Base-by-base conservation (phyloP, 2,797 vertebrate genomes). In the Pseudopleuronectes americanus region DNA sequence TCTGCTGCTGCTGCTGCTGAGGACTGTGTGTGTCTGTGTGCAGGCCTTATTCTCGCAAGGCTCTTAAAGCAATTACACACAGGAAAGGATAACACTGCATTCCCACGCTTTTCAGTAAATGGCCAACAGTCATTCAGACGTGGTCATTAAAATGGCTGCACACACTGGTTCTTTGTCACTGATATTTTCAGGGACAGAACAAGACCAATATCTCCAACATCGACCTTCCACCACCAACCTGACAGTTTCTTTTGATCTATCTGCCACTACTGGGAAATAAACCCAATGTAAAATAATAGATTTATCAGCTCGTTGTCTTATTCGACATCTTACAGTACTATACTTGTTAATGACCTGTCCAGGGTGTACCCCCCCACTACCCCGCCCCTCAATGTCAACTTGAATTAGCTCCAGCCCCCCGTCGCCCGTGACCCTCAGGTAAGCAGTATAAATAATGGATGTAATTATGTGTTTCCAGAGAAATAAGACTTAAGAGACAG, bases 11-110 rank as follows among this genome's bases (percentile, higher is more conserved):
- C 68, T 43, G 41, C 63, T 19, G 58, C 63, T 52, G 36, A 57
- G 51, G 55, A 58, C 76, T 64, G 45, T 41, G 57, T 41, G 26
- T 4, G 71, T 31, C 71, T 77, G 69, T 77, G 61, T 72, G 72
- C 74, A 81, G 69, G 68, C 80, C 57, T 85, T 89, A 80, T 89
- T 84, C 85, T 86, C 43, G n/a, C 57, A 64, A 57, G 86, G 58
- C 85, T 84, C 81, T 80, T 85, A 75, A 83, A 81, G 88, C 79
- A 90, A 89, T 91, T 91, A 91, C 84, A 79, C 84, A 84, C 80
- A 88, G 84, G 90, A 90, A 90, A 89, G 83, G 78, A 90, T 86
- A 91, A 90, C 84, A 84, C 52, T 12, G 75, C 81, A 82, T 83
- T 88, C 84, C 84, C 85, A 86, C 71, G 65, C 78, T 73, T 80